phyloP scores from a whole-genome alignment of 2,888 invertebrate genomes.

The Adelphocoris suturalis region DNA sequence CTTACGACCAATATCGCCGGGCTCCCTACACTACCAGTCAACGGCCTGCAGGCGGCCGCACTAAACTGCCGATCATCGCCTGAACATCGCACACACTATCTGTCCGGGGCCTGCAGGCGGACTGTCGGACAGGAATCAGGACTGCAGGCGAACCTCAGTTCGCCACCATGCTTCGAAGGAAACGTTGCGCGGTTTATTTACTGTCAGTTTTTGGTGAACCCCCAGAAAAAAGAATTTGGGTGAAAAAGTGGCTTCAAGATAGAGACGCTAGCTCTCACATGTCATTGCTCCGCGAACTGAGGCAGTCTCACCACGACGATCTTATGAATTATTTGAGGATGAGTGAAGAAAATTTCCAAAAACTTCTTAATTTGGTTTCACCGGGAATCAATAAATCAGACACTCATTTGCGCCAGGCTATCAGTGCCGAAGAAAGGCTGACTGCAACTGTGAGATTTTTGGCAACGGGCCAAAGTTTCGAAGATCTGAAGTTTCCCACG shows the following conservation, averaged over 20 bases:
- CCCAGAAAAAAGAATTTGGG: conserved; percentile 48
- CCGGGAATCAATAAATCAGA: conserved; percentile 63
- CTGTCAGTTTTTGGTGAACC: conserved; percentile 49
- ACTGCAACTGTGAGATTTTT: conserved; percentile 67
- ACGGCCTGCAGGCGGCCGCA: conserved; percentile 58
- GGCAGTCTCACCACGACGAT: conserved; percentile 68
- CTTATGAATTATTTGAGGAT: conserved; percentile 71
- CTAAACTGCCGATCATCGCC: conserved; percentile 13
- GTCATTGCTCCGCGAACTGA: conserved; percentile 58
- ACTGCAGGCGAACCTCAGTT: conserved; percentile 64
- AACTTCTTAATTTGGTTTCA: conserved; percentile 71
- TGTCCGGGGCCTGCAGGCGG: conserved; percentile 49
- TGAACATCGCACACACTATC: conserved; percentile 45
- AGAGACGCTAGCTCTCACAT: conserved; percentile 41
- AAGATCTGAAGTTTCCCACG: conserved; percentile 70
- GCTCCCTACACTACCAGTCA: conserved; percentile 50
- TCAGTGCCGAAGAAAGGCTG: conserved; percentile 72
- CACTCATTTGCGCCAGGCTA: conserved; percentile 67
- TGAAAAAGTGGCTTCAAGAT: conserved; percentile 60
- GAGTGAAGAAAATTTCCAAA: conserved; percentile 68
- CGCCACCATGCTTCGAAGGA: conserved; percentile 70
- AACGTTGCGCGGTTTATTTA: conserved; percentile 63
- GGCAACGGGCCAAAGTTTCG: conserved; percentile 70
- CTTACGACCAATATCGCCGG: conserved; percentile 36
- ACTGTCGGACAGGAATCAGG: conserved; percentile 23